Evolutionary conservation across 2,888 invertebrate genomes (phyloP).

Genomic region (Agriopis aurantiaria): DNA sequence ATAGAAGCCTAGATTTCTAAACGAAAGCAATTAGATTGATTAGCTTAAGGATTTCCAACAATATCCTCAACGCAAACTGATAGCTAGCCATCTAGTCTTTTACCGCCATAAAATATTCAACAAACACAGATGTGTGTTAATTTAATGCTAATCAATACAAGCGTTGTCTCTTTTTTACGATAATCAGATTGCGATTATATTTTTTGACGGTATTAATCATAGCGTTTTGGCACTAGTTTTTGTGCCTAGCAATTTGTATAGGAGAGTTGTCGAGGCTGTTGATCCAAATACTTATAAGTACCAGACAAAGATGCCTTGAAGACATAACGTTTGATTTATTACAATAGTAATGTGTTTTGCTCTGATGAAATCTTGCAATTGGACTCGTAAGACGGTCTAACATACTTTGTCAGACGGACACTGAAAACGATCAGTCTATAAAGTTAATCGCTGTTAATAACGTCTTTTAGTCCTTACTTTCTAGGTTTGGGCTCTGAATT

Average conservation of each 20-base stretch:
- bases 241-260: slow-evolving; percentile 30
- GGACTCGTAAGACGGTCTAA: slow-evolving; percentile 18
- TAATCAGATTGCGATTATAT: slow-evolving; percentile 29
- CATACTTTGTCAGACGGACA: slow-evolving; percentile 13
- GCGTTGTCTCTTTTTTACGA: slow-evolving; percentile 30
- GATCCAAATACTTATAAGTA: slow-evolving; percentile 26
- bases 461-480: slow-evolving; percentile 59
- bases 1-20: neutral
- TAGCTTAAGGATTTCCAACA: neutral
- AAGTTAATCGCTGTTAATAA: slow-evolving; percentile 45
- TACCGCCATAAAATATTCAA: slow-evolving; percentile 5
- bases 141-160: slow-evolving; percentile 35
- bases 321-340: slow-evolving; percentile 36
- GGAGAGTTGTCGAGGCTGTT: slow-evolving; percentile 25
- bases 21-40: neutral
- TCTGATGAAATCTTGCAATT: slow-evolving; percentile 26
- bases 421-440: slow-evolving; percentile 33
- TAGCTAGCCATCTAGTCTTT: slow-evolving; percentile 2
- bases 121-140: slow-evolving; percentile 31
- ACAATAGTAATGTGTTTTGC: slow-evolving; percentile 18
- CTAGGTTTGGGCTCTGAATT: slow-evolving; percentile 62
- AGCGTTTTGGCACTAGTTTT: slow-evolving; percentile 33
- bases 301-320: slow-evolving; percentile 34
- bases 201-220: slow-evolving; percentile 34
- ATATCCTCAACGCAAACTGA: neutral